phyloP scores from a whole-genome alignment of 2,888 invertebrate species.

The Apamea monoglypha region DNA sequence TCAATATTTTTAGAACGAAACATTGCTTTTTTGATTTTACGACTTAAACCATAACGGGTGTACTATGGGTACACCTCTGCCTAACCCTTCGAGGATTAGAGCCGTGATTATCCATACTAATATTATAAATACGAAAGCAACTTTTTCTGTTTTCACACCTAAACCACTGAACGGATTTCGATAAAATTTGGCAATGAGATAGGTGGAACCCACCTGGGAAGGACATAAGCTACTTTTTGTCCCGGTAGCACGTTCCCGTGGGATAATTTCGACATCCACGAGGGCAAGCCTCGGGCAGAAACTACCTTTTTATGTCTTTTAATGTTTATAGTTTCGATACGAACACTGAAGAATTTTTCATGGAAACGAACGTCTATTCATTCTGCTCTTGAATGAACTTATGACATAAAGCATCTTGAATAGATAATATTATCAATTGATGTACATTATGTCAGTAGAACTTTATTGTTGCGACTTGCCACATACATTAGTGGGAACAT shows the following conservation, averaged over 20 bases:
- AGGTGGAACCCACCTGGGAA: too few species aligned
- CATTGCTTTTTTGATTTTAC: background rate
- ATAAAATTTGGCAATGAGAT: background rate
- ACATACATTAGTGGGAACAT: slow-evolving; percentile 21
- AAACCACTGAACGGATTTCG: background rate
- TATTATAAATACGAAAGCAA: background rate
- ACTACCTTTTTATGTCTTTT: background rate
- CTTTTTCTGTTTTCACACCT: background rate
- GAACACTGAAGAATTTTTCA: background rate
- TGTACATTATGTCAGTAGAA: background rate
- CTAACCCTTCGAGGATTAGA: background rate
- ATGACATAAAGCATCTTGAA: background rate
- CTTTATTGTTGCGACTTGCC: slow-evolving; percentile 3
- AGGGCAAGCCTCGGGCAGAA: background rate
- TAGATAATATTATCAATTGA: background rate
- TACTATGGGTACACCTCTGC: background rate
- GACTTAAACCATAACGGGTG: background rate
- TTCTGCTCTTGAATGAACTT: background rate
- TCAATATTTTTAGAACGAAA: background rate
- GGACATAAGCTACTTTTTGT: background rate
- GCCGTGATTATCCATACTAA: background rate
- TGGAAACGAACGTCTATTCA: background rate
- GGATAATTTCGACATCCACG: too few species aligned
- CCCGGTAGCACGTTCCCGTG: too few species aligned
- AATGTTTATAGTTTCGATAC: too few species aligned